Evolutionary conservation across 2,113 vertebrate genomes (phyloP).

Genomic region (Hystrix cristata): DNA sequence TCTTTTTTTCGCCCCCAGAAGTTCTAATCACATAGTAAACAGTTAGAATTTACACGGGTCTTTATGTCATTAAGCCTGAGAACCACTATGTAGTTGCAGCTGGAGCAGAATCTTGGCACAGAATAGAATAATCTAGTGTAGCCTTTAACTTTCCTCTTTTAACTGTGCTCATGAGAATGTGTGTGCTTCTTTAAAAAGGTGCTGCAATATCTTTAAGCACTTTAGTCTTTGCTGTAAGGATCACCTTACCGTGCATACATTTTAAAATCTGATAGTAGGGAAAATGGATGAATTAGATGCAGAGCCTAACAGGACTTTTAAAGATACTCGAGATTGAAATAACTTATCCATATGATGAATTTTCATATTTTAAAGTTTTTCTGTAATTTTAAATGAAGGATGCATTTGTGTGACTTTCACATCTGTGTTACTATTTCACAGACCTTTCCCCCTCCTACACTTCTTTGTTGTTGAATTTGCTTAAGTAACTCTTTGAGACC

Average conservation of each 20-base stretch:
- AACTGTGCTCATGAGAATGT: slow-evolving; percentile 60
- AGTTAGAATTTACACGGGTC: slow-evolving; percentile 80
- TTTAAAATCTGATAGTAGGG: slow-evolving; percentile 51
- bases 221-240: slow-evolving; percentile 69
- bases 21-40: slow-evolving; percentile 84
- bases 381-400: slow-evolving; percentile 35
- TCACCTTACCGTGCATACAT: slow-evolving; percentile 68
- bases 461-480: background rate
- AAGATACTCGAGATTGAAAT: background rate
- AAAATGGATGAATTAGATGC: slow-evolving; percentile 25
- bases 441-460: background rate
- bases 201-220: slow-evolving; percentile 50
- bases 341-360: background rate
- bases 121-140: slow-evolving; percentile 59
- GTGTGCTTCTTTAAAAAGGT: slow-evolving; percentile 57
- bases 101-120: slow-evolving; percentile 78
- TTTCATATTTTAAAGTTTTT: slow-evolving; percentile 19
- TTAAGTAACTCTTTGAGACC: background rate
- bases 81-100: slow-evolving; percentile 81
- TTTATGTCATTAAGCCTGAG: slow-evolving; percentile 83
- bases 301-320: slow-evolving; percentile 14
- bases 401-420: background rate
- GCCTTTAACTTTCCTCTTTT: slow-evolving; percentile 71
- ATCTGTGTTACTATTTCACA: background rate
- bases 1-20: slow-evolving; percentile 68